These are phyloP conservation scores for Leptinotarsa rubiginosa DNA, from an alignment of 2,888 invertebrate genomes.

Conservation along the genomic window DNA sequence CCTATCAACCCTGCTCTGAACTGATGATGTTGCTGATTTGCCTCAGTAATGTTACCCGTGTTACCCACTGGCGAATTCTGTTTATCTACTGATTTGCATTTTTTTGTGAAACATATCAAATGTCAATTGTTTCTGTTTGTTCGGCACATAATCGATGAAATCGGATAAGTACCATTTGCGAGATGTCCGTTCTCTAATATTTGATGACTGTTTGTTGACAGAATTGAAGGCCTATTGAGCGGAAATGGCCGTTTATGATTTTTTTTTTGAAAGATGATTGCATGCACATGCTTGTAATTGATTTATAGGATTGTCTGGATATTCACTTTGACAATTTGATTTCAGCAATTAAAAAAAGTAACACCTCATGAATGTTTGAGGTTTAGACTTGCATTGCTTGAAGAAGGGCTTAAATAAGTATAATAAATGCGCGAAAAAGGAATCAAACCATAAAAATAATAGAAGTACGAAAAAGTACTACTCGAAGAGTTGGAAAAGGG, in stretches of 20 bases:
- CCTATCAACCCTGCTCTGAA: neutral
- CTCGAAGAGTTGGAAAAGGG: too few relatives aligned
- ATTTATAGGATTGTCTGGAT: too few relatives aligned
- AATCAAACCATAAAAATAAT: too few relatives aligned
- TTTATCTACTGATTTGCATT: slow-evolving; percentile 6
- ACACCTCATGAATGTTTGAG: too few relatives aligned
- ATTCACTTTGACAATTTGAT: too few relatives aligned
- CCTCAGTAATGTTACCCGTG: slow-evolving; percentile 4
- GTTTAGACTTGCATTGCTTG: too few relatives aligned
- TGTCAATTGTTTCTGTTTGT: slow-evolving; percentile 3
- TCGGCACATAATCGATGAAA: neutral
- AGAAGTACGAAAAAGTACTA: too few relatives aligned
- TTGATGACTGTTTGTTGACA: neutral
- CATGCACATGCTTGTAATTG: too few relatives aligned
- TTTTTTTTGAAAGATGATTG: too few relatives aligned
- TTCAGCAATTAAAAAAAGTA: too few relatives aligned
- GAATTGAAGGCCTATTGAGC: neutral
- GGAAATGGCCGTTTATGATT: neutral
- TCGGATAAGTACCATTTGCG: neutral
- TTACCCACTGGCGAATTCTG: slow-evolving; percentile 2
- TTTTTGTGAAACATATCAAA: neutral
- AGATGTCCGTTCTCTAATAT: neutral
- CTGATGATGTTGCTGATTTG: slow-evolving; percentile 14
- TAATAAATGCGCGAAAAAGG: too few relatives aligned
- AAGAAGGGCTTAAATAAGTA: too few relatives aligned